A percentile compares a stretch with the other conserved stretches of the same genome.
Evolutionary conservation across 2,797 vertebrate genomes (phyloP).

Genomic region (Eospalax fontanierii): DNA sequence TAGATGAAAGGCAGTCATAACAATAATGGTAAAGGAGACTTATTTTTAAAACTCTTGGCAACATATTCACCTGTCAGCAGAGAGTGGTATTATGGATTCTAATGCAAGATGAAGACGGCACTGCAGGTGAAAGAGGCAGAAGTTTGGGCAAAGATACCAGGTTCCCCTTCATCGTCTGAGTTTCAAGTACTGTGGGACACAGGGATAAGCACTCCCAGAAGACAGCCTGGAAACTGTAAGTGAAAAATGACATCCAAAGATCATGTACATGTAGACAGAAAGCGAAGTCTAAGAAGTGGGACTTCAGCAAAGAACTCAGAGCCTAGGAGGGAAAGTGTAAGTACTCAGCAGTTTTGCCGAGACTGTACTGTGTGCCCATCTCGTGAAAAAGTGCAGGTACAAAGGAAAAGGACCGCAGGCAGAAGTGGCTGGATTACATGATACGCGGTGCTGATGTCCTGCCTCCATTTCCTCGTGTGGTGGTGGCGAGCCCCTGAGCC

Average conservation of each 20-base stretch:
- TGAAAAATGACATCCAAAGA: not conserved
- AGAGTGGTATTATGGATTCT: not conserved
- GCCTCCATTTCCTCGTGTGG: not conserved
- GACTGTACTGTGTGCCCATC: not conserved
- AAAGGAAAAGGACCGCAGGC: not conserved
- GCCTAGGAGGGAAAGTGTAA: not conserved
- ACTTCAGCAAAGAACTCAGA: not conserved
- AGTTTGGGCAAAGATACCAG: not conserved
- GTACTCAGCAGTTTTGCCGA: not conserved
- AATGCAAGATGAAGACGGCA: not conserved
- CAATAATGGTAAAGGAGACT: constrained; percentile 7
- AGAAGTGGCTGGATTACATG: not conserved
- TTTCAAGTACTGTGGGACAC: not conserved
- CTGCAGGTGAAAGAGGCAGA: not conserved
- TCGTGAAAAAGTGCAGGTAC: not conserved
- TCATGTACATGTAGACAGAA: not conserved
- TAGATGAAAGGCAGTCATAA: constrained; percentile 1
- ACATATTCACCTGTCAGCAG: not conserved
- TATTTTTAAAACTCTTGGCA: constrained; percentile 1
- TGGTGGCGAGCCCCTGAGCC: not conserved
- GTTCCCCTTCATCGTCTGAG: not conserved
- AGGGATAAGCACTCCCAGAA: not conserved
- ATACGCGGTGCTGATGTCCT: not conserved
- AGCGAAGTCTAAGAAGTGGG: constrained; percentile 10
- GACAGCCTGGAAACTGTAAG: not conserved